Evolutionary conservation across 2,797 vertebrate genomes (phyloP), one percentile per base, ranked within the genome.

Genomic region (Hydrophis major): DNA sequence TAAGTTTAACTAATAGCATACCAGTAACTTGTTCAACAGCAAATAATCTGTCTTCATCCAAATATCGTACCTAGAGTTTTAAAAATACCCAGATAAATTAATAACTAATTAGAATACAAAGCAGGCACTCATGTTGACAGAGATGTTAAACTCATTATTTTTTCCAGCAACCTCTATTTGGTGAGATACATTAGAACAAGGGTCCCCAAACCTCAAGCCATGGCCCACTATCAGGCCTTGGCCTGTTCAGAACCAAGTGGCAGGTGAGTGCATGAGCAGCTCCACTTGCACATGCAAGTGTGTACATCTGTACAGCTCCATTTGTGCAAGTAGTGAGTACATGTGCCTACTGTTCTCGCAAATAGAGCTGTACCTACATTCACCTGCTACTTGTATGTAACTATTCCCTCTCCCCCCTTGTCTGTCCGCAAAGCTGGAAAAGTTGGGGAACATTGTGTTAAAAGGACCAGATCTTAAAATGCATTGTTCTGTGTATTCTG

Each of bases 1-100:
- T 98, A 91, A 98, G 97, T 74, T 98, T 98, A 83, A 98, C 97
- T 95, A 98, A 6, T 32, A 98, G 94, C 98, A 98, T 98, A 92
- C 97, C 98, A 25, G 97, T 97, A 57, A 98, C 97, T 92, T 98
- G 98, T 78, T 98, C 98, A 93, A 98, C 93, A 89, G 98, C 97
- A 96, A 98, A 98, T 83, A 97, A 96, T 69, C 97, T 97, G 91
- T 98, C 98, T 95, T 98, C 98, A 93, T 98, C 97, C 78, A 98
- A 94, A 93, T 98, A 98, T 28, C 97, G 96, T 53, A 98, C 98
- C 98, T 98, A 95, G 88, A 97, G 95, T 4, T 60, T 83, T 91
- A n/a, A 93, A 18, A 53, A 83, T 83, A 74, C 20, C 22, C 69
- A 74, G 3, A 74, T 83, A 47, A 83, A 83, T 83, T 83, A 83